These are phyloP conservation scores for Ganaspis sp. DNA, from an alignment of 1,140 invertebrate genomes.

Conservation along the genomic window DNA sequence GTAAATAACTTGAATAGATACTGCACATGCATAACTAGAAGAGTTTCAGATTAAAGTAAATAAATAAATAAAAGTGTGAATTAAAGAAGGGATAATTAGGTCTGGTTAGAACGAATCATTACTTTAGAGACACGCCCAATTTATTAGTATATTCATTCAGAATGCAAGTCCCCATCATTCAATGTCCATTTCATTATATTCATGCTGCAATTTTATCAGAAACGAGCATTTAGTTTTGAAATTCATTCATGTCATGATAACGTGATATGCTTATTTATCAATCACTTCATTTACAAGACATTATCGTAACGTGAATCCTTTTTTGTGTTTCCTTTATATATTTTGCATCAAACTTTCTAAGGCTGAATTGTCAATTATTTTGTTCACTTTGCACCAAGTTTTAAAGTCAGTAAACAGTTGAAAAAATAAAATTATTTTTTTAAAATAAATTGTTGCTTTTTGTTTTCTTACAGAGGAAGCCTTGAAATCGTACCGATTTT, in stretches of 20 bases:
- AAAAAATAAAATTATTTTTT: no score
- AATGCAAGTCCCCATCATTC: conserved; percentile 23
- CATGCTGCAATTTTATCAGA: conserved; percentile 14
- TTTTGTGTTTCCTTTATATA: neutral
- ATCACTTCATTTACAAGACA: conserved; percentile 4
- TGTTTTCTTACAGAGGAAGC: no score
- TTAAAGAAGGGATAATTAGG: neutral
- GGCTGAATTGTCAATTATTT: no score
- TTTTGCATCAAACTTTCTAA: neutral
- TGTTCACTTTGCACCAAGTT: no score
- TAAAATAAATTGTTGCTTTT: no score
- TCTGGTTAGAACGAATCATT: conserved; percentile 3
- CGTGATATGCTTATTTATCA: conserved; percentile 23
- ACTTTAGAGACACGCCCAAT: conserved; percentile 11
- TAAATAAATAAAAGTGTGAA: neutral
- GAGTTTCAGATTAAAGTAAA: neutral
- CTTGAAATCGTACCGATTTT: no score
- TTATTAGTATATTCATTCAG: conserved; percentile 21
- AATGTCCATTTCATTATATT: conserved; percentile 21
- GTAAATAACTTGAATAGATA: neutral
- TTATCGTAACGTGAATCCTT: neutral
- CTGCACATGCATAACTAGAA: neutral
- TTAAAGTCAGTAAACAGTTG: no score
- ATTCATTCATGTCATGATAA: conserved; percentile 22
- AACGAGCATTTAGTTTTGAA: neutral